Base-by-base conservation (phyloP, 2,888 invertebrate species). In the Agrotis puta region DNA sequence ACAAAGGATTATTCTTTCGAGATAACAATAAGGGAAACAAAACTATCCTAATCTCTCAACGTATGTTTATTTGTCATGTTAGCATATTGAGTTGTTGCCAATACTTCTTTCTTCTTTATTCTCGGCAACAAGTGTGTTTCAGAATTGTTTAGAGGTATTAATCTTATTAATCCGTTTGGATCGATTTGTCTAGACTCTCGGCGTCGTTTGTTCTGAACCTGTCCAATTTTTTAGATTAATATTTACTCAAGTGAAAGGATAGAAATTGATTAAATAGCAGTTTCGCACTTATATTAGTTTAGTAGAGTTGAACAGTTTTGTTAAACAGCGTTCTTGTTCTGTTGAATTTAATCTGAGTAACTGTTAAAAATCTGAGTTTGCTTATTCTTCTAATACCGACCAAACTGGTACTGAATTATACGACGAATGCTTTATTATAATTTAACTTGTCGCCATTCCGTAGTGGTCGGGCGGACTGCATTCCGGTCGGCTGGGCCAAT, bases 401-500 rank as follows among this genome's bases (percentile, higher is more conserved):
- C 1, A 16, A 50, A 53, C 54, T 51, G 66, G 66, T 33, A 69
- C 51, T 54, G 62, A 77, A 71, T 57, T 62, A 64, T 68, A 22
- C 54, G 65, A 65, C 47, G 47, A 68, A 79, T 59, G 77, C 64
- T 71, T 71, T 81, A 71, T 71, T 65, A 75, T 56, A 77, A 77
- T 65, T 71, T 64, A 72, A 70, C 62, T 74, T 72, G 76, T 84
- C 70, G 64, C 71, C 65, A 56, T 68, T 54, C 71, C 68, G 39
- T 47, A 48, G 67, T 71, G 61, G 73, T 71, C 74, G 47, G 70
- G 70, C 73, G 62, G 79, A 77, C 79, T 68, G 71, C 82, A 82
- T 85, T 85, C 85, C 70, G 59, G 66, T 27, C 69, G 58, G 61
- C 71, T 64, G 62, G 65, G 64, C 73, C 84, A 85, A 85, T 85